Evolutionary conservation across 2,797 vertebrate genomes (phyloP), one percentile per base, ranked within the genome.

Genomic region (Trachops cirrhosus): DNA sequence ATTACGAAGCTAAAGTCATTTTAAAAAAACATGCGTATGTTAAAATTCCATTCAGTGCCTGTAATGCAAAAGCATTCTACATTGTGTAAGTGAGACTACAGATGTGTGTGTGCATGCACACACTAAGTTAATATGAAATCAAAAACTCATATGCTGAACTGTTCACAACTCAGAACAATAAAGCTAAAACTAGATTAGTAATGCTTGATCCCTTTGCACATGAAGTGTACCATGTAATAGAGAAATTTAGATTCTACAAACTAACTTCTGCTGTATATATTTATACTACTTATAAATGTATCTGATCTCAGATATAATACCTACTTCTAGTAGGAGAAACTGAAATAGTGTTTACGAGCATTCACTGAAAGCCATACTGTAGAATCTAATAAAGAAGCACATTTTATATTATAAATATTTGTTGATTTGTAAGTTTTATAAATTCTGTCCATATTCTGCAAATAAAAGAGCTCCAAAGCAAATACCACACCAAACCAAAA

Each of bases 1-100:
- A 97, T 86, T 70, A 57, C 32, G 80, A 94, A 96, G 67, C 79
- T 79, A 62, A 74, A 74, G 39, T 80, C 37, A 87, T 94, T 93
- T 91, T 6, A 44, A 80, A 96, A 96, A 95, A 89, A 10, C 41
- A 84, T 26, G 12, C 15, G 12, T 46, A 79, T 15, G 75, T 71
- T 90, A 95, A 93, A 96, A 93, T 94, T 74, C 82, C 44, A 68
- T 29, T 48, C 22, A 68, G 70, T 57, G 16, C 11, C 44, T 85
- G 46, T 57, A 75, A 90, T 32, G 34, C 59, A 77, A 84, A 88
- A 90, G 37, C 54, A 86, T 34, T 89, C 74, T 54, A 18, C 59
- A 32, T 2, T n/a, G 7, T 34, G 52, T 0, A 3, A 90, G 16
- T n/a, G 9, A 78, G 41, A 70, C 85, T 68, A 64, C 0, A 86